These are phyloP conservation scores for Dendroctonus ponderosae DNA, from an alignment of 1,140 invertebrate species.

Conservation along the genomic window DNA sequence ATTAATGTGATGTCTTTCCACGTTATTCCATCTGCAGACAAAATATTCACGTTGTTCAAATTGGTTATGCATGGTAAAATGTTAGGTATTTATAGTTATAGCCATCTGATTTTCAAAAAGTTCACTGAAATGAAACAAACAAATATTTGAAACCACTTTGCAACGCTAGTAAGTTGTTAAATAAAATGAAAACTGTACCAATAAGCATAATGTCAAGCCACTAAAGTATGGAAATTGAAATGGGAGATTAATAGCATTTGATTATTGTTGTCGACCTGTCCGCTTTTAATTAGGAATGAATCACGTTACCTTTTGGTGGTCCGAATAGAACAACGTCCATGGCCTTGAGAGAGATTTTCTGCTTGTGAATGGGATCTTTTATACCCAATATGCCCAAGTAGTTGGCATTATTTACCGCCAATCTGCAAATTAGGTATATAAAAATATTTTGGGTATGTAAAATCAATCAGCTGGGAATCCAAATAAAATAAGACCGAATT, in stretches of 20 bases:
- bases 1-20: constrained; percentile 88
- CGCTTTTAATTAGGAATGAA: background rate
- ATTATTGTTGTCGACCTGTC: constrained; percentile 7
- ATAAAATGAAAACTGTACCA: background rate
- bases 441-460: too few species aligned
- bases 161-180: background rate
- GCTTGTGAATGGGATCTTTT: constrained; percentile 94
- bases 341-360: constrained; percentile 93
- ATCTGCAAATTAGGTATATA: constrained; percentile 58
- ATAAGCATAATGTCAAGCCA: background rate
- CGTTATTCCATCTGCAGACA: constrained; percentile 64
- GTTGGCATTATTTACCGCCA: constrained; percentile 89
- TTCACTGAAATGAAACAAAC: too few species aligned
- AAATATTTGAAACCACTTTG: too few species aligned
- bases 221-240: too few species aligned
- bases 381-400: constrained; percentile 88
- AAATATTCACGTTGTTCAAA: constrained; percentile 10
- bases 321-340: constrained; percentile 98
- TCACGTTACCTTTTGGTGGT: constrained; percentile 82
- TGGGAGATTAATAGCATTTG: constrained; percentile 8
- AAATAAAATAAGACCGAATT: too few species aligned
- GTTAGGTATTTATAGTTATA: too few species aligned
- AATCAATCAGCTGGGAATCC: too few species aligned
- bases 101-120: too few species aligned
- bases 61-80: too few species aligned